Conservation (phyloP, 2,888 invertebrate genomes). For the Hymenopus coronatus region DNA sequence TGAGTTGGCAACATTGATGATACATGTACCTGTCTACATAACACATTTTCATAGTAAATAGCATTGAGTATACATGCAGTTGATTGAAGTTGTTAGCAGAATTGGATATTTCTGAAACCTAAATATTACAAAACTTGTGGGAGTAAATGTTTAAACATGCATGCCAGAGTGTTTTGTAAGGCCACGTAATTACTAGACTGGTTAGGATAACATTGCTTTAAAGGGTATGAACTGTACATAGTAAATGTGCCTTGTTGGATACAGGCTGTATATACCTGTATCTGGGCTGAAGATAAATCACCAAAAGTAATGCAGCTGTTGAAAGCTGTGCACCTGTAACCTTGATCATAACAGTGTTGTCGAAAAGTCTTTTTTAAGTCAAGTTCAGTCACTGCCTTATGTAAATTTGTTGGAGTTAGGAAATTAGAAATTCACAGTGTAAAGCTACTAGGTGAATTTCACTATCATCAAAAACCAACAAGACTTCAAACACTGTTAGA, state of each 20-base stretch:
- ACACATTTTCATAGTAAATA: neutral
- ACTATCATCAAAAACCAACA: neutral
- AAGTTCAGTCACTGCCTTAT: conserved; percentile 11
- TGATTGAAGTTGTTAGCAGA: neutral
- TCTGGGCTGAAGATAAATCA: neutral
- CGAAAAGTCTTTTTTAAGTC: neutral
- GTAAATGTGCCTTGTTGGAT: conserved; percentile 2
- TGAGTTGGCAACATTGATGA: too few relatives aligned
- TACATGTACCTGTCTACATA: neutral
- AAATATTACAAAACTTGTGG: neutral
- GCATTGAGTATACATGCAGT: neutral
- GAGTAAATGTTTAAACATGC: neutral
- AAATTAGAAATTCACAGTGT: neutral
- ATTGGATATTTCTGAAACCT: neutral
- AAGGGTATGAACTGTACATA: neutral
- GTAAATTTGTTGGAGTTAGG: neutral
- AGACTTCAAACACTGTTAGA: neutral
- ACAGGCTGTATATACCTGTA: neutral
- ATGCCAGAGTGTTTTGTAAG: neutral
- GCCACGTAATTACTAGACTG: neutral
- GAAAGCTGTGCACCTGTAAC: neutral
- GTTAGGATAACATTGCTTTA: neutral
- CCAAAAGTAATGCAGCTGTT: neutral
- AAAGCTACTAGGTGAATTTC: neutral
- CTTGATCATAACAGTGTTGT: neutral